Evolutionary conservation across 2,113 vertebrate species (phyloP).

Genomic region (Daphoenositta chrysoptera): DNA sequence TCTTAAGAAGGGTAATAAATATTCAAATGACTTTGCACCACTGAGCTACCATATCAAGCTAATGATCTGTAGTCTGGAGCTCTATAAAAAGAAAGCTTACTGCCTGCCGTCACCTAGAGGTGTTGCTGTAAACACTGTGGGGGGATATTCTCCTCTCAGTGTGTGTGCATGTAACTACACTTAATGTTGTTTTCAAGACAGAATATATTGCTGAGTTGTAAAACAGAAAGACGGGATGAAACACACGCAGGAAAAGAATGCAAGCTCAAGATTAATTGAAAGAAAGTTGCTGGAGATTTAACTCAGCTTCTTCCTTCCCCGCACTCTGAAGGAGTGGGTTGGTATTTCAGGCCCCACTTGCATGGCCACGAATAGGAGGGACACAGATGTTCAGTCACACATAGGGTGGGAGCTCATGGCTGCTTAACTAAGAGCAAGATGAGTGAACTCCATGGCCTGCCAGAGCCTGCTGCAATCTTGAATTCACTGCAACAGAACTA

Average conservation of each 20-base stretch:
- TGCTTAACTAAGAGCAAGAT: neutral
- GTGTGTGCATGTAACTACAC: slow-evolving; percentile 62
- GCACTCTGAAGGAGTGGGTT: neutral
- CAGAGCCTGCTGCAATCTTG: neutral
- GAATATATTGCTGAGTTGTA: slow-evolving; percentile 64
- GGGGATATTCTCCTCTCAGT: slow-evolving; percentile 62
- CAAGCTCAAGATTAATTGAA: neutral
- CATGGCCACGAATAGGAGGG: neutral
- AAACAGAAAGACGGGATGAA: slow-evolving; percentile 48
- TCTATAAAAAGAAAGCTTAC: slow-evolving; percentile 67
- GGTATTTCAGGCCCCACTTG: neutral
- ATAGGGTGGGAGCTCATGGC: neutral
- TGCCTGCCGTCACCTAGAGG: slow-evolving; percentile 70
- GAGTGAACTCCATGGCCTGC: neutral
- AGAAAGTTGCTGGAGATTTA: slow-evolving; percentile 1
- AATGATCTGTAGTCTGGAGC: slow-evolving; percentile 72
- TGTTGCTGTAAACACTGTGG: slow-evolving; percentile 70
- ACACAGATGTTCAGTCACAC: neutral
- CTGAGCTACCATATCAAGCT: slow-evolving; percentile 69
- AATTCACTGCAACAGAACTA: neutral
- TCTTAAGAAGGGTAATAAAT: slow-evolving; percentile 66
- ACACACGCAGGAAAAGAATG: neutral
- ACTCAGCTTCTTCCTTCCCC: neutral
- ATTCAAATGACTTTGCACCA: slow-evolving; percentile 62
- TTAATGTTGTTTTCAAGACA: slow-evolving; percentile 65